A percentile compares a stretch with the other conserved stretches of the same genome.
phyloP scores from a whole-genome alignment of 2,888 invertebrate species.

The Cheilosia pagana region DNA sequence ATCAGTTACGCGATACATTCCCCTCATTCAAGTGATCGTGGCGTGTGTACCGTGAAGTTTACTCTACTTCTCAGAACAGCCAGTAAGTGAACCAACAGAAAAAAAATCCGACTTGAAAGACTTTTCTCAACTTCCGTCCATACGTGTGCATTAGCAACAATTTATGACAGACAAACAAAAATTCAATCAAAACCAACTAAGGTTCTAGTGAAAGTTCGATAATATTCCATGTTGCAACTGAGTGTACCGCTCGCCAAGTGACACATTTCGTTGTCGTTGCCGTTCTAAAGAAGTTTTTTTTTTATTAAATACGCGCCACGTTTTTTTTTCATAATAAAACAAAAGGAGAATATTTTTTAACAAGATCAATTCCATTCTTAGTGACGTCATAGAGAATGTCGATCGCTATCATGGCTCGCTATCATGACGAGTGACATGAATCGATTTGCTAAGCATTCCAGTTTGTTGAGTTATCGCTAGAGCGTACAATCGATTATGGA shows the following conservation, averaged over 20 bases:
- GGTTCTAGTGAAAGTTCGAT: conserved; percentile 64
- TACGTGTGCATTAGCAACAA: not conserved
- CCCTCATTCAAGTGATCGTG: conserved; percentile 27
- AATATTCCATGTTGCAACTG: conserved; percentile 17
- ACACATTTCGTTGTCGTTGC: conserved; percentile 33
- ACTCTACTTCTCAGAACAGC: conserved; percentile 2
- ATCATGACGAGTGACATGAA: not conserved
- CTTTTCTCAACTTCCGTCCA: not conserved
- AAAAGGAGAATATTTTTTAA: not conserved
- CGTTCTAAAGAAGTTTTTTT: conserved; percentile 6
- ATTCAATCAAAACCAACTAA: conserved; percentile 3
- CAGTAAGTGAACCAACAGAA: conserved; percentile 25
- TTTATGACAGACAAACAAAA: conserved; percentile 9
- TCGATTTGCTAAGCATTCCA: not conserved
- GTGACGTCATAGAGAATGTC: conserved; percentile 27
- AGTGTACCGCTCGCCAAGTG: conserved; percentile 29
- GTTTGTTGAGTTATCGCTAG: conserved; percentile 6
- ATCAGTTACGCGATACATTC: conserved; percentile 48
- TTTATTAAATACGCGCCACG: conserved; percentile 39
- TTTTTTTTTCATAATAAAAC: conserved; percentile 46
- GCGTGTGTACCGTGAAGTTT: conserved; percentile 8
- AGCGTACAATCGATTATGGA: conserved; percentile 4
- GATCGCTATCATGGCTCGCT: conserved; percentile 7
- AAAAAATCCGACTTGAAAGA: not conserved
- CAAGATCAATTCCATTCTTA: not conserved